A percentile compares a stretch with the other conserved stretches of the same genome.
Conservation (phyloP, 2,888 invertebrate species). For the Sinodicranocentrus sp. region DNA sequence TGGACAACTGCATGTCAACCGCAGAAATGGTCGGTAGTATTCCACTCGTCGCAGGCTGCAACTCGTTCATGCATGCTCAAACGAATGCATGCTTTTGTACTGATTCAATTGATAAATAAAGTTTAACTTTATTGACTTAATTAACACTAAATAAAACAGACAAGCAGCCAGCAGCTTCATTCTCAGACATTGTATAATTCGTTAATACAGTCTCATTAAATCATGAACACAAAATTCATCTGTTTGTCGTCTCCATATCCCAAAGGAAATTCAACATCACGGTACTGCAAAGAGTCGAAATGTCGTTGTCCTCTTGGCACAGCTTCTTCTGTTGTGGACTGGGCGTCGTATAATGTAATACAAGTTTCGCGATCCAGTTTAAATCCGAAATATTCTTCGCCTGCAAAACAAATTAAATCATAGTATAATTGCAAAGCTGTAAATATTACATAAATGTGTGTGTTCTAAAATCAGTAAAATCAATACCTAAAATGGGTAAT, state of each 20-base stretch:
- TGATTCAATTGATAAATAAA: too few species aligned
- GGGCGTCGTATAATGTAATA: constrained; percentile 51
- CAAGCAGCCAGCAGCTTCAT: too few species aligned
- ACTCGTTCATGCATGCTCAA: constrained; percentile 38
- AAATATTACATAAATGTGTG: too few species aligned
- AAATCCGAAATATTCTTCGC: constrained; percentile 70
- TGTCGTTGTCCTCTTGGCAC: constrained; percentile 46
- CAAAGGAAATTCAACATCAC: constrained; percentile 46
- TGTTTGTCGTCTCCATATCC: constrained; percentile 56
- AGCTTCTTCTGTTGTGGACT: constrained; percentile 57
- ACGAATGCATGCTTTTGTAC: constrained; percentile 33
- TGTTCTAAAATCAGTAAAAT: too few species aligned
- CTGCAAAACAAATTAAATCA: too few species aligned
- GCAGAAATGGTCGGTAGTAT: constrained; percentile 31
- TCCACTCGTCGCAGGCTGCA: constrained; percentile 52
- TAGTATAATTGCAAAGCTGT: too few species aligned
- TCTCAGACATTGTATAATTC: too few species aligned
- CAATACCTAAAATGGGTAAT: constrained; percentile 67
- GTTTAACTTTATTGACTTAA: too few species aligned
- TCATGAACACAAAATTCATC: constrained; percentile 38
- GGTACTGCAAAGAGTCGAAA: constrained; percentile 24
- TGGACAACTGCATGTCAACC: constrained; percentile 33
- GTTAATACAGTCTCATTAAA: background rate
- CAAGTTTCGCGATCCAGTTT: constrained; percentile 58
- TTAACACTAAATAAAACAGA: too few species aligned